A percentile compares a stretch with the other conserved stretches of the same genome.
Evolutionary conservation across 1,140 invertebrate genomes (phyloP).

Genomic region (Dendroctonus valens): DNA sequence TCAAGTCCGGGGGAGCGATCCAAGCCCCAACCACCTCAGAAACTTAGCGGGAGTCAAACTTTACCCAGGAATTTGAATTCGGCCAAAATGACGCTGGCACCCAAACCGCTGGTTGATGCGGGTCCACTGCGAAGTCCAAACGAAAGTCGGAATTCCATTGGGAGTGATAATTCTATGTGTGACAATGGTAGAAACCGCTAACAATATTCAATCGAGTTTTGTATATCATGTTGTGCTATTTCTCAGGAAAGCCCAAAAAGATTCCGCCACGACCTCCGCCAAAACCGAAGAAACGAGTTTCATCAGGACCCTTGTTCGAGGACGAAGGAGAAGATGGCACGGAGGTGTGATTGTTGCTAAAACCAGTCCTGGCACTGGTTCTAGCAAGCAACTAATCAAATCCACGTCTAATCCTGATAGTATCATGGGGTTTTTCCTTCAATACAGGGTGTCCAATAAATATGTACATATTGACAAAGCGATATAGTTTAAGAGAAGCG

Average conservation of each 20-base stretch:
- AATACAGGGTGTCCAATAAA: too few relatives aligned
- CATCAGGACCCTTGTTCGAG: conserved; percentile 69
- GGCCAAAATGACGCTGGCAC: conserved; percentile 24
- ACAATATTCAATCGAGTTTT: conserved; percentile 1
- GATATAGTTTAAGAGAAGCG: too few relatives aligned
- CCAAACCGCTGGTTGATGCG: conserved; percentile 15
- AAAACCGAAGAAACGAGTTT: conserved; percentile 70
- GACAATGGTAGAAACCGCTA: conserved; percentile 13
- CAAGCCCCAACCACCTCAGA: conserved; percentile 46
- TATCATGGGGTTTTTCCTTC: too few relatives aligned
- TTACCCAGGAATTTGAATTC: conserved; percentile 52
- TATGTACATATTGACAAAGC: too few relatives aligned
- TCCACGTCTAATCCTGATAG: too few relatives aligned
- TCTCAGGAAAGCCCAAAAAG: conserved; percentile 54
- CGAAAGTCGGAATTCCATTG: conserved; percentile 40
- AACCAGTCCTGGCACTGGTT: conserved; percentile 49
- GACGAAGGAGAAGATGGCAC: conserved; percentile 85
- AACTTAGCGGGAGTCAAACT: conserved; percentile 40
- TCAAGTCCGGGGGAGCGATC: conserved; percentile 41
- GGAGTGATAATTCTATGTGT: conserved; percentile 19
- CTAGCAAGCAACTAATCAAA: conserved; percentile 1
- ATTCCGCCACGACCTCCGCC: conserved; percentile 77
- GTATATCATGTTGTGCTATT: conserved; percentile 8
- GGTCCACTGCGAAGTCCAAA: conserved; percentile 38
- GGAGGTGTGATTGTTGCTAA: conserved; percentile 65